A percentile compares a stretch with the other conserved stretches of the same genome.
These are phyloP conservation scores for Spodoptera littoralis DNA, from an alignment of 2,888 invertebrate species.

Conservation along the genomic window DNA sequence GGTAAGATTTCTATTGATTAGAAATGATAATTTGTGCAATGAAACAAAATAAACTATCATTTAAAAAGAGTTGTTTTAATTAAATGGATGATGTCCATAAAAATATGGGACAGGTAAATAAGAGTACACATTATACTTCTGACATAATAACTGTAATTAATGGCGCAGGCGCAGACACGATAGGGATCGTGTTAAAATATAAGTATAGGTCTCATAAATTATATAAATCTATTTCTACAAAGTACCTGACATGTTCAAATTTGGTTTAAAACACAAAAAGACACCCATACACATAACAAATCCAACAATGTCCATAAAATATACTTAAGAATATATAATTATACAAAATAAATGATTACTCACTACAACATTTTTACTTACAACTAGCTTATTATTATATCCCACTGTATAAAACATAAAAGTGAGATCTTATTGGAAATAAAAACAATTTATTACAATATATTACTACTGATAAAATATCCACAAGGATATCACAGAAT, in stretches of 20 bases:
- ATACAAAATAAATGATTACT: constrained; percentile 62
- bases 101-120: constrained; percentile 24
- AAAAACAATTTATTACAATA: constrained; percentile 58
- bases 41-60: too few species aligned
- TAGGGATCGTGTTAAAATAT: constrained; percentile 58
- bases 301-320: constrained; percentile 64
- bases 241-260: constrained; percentile 64
- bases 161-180: constrained; percentile 50
- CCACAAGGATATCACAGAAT: constrained; percentile 76
- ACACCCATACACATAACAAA: constrained; percentile 54
- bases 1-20: too few species aligned
- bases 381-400: constrained; percentile 56
- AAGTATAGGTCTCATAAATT: constrained; percentile 43
- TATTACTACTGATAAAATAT: constrained; percentile 70
- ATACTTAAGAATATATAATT: constrained; percentile 53
- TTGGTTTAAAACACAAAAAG: constrained; percentile 60
- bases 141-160: constrained; percentile 48
- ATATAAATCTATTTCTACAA: constrained; percentile 38
- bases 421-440: constrained; percentile 78
- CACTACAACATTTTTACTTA: constrained; percentile 60
- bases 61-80: too few species aligned
- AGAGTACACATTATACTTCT: constrained; percentile 16
- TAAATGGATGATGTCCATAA: background rate
- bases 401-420: constrained; percentile 77
- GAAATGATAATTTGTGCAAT: too few species aligned